Percentiles rank a stretch among this genome's conserved stretches.
Evolutionary conservation across 30 jellyfish, hydroid and myxozoan genomes (phyloP).

Genomic region (Aurelia sp.): DNA sequence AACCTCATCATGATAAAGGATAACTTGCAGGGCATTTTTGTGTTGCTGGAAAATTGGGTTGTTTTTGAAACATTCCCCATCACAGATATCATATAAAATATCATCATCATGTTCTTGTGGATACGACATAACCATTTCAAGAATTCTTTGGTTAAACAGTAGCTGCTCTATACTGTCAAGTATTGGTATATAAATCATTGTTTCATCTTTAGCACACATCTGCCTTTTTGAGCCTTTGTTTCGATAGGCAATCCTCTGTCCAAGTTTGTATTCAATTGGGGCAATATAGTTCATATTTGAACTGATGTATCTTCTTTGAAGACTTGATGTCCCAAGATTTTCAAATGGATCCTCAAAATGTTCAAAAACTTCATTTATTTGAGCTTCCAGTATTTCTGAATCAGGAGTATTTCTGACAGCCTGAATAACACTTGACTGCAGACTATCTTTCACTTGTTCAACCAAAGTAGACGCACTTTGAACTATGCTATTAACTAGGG

Average conservation of each 20-base stretch:
- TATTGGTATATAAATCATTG: slow-evolving; percentile 2
- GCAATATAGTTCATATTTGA: background rate
- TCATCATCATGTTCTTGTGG: slow-evolving; percentile 5
- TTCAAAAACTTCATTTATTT: background rate
- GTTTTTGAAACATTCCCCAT: slow-evolving; percentile 9
- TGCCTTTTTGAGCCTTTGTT: background rate
- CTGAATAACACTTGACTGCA: background rate
- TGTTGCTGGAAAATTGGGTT: slow-evolving; percentile 4
- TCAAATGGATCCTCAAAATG: background rate
- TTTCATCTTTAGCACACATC: background rate
- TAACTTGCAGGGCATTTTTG: slow-evolving; percentile 10
- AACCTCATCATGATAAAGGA: slow-evolving; percentile 34
- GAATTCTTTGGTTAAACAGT: background rate
- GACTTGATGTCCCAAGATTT: background rate
- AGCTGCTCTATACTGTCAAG: slow-evolving; percentile 13
- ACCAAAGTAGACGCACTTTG: background rate
- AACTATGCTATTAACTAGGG: background rate
- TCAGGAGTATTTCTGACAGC: background rate
- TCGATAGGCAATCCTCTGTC: background rate
- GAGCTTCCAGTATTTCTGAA: background rate
- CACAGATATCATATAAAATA: slow-evolving; percentile 26
- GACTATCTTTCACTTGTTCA: background rate
- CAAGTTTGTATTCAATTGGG: background rate
- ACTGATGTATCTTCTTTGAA: background rate
- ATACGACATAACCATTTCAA: background rate